Evolutionary conservation across 64 coral and sea anemone species (phyloP), one percentile per base, ranked within the genome.

Genomic region (Pachyseris speciosa): DNA sequence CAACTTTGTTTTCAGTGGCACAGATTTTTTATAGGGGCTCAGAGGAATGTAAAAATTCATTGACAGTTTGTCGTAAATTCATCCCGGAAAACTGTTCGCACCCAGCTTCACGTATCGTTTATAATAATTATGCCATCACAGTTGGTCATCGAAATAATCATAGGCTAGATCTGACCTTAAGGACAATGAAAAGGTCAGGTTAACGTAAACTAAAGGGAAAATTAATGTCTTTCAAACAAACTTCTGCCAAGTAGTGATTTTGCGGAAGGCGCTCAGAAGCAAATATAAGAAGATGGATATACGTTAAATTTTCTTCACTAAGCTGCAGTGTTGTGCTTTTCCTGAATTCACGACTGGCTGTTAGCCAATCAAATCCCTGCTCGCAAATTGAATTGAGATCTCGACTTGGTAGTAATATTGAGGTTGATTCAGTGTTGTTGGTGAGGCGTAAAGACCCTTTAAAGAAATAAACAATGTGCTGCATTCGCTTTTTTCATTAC

Each of bases 201-300:
- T 63, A 81, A 61, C 53, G 53, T 41, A 40, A 63, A 60, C 8
- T 31, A 81, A 61, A 63, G 55, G 22, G 50, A 40, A 81, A 81
- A 81, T 81, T 81, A 60, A 81, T 81, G 77, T 61, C 9, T 36
- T 40, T 8, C 53, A 81, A 81, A 81, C 52, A 81, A 63, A 61
- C 36, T 81, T 44, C 70, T 40, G 22, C 45, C 40, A 20, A 81
- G 77, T 61, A 61, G 19, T 81, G 77, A 63, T 61, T 81, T 37
- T 63, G 77, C 77, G 77, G 77, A 81, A 81, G 13, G 20, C 1
- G 12, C 31, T 1, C 77, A 81, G 77, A 81, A 81, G 77, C 77
- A 61, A 26, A 81, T 81, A 81, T 81, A 61, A 81, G 39, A 9
- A 36, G n/a, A 61, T 71, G 63, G 63, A 39, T 40, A 63, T 53